Percentiles rank a stretch among this genome's conserved stretches.
These are phyloP conservation scores for Aleiodes alternator DNA, from an alignment of 2,888 invertebrate genomes.

Conservation along the genomic window DNA sequence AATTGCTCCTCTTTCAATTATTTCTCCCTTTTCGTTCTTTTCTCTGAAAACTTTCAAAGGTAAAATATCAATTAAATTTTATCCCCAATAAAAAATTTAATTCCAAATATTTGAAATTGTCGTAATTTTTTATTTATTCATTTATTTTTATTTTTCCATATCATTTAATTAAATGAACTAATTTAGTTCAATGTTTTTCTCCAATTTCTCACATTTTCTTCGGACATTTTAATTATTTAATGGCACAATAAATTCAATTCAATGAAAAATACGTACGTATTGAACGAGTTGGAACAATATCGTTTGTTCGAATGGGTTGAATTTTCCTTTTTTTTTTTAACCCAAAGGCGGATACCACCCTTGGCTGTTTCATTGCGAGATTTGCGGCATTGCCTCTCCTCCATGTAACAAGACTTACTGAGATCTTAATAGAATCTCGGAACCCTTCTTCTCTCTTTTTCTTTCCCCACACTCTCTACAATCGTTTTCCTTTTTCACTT, in stretches of 20 bases:
- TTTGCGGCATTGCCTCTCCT: slow-evolving; percentile 72
- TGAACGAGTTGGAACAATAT: slow-evolving; percentile 17
- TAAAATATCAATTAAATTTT: slow-evolving; percentile 21
- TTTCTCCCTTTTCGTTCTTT: slow-evolving; percentile 14
- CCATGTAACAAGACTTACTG: slow-evolving; percentile 74
- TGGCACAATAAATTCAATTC: neutral
- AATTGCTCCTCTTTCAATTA: slow-evolving; percentile 27
- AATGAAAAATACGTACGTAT: slow-evolving; percentile 1
- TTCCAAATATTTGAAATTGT: neutral
- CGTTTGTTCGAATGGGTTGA: slow-evolving; percentile 28
- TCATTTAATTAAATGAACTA: too few relatives aligned
- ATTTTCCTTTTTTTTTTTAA: slow-evolving; percentile 23
- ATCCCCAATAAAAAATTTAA: neutral
- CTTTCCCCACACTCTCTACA: slow-evolving; percentile 54
- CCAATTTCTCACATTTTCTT: neutral
- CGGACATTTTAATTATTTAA: slow-evolving; percentile 1
- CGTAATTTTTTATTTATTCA: neutral
- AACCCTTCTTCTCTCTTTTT: slow-evolving; percentile 59
- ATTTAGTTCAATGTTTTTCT: neutral
- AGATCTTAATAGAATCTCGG: slow-evolving; percentile 76
- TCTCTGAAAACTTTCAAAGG: neutral
- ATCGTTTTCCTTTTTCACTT: slow-evolving; percentile 46
- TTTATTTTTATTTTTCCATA: too few relatives aligned
- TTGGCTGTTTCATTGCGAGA: slow-evolving; percentile 75
- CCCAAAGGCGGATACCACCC: slow-evolving; percentile 16